Conservation (phyloP, 2,888 invertebrate species). For the Drosophila robusta region DNA sequence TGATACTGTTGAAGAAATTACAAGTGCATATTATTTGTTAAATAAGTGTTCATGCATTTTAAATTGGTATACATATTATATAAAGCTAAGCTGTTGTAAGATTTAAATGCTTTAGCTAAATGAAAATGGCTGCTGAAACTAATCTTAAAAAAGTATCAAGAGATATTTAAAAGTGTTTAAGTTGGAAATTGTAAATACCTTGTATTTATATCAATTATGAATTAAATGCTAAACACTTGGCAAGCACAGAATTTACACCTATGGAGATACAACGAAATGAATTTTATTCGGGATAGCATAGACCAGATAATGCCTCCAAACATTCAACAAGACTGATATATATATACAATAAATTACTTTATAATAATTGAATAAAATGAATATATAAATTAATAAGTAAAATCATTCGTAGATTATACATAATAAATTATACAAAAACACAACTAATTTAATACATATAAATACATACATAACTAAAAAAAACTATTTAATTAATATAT, state of each 20-base stretch:
- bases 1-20: slow-evolving; percentile 20
- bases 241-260: no score
- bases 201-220: background rate
- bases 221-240: background rate
- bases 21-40: background rate
- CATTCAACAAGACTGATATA: background rate
- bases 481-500: no score
- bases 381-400: background rate
- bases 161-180: background rate
- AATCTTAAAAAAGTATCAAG: background rate
- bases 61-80: background rate
- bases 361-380: background rate
- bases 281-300: background rate
- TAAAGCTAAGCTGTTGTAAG: background rate
- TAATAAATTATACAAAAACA: background rate
- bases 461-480: no score
- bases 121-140: background rate
- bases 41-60: background rate
- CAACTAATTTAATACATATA: background rate
- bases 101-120: background rate
- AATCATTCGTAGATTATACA: background rate
- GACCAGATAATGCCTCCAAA: background rate
- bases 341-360: background rate
- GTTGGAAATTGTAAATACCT: background rate
- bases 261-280: background rate